A percentile compares a stretch with the other conserved stretches of the same genome.
Evolutionary conservation across 2,113 vertebrate genomes (phyloP).

Genomic region (Candoia aspera): DNA sequence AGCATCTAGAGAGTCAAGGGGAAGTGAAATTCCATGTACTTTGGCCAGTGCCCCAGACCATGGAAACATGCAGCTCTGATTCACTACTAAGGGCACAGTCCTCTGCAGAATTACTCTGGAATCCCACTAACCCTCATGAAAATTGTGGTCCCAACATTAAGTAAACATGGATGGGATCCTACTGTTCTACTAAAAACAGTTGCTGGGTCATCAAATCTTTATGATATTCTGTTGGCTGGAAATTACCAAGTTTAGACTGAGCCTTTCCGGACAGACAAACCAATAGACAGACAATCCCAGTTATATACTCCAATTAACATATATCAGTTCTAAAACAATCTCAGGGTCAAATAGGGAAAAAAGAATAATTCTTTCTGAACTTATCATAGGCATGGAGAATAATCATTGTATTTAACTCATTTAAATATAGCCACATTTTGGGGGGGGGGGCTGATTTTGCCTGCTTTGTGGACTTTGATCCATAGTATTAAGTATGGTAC

Average conservation of each 20-base stretch:
- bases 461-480: not conserved
- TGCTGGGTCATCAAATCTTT: constrained; percentile 35
- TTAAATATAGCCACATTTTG: not conserved
- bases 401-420: not conserved
- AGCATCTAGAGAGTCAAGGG: not conserved
- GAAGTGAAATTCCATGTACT: not conserved
- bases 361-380: constrained; percentile 20
- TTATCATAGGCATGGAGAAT: not conserved
- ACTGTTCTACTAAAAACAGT: not conserved
- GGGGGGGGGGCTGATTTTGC: not conserved
- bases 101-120: not conserved
- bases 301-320: constrained; percentile 33
- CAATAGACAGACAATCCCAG: constrained; percentile 40
- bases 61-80: not conserved
- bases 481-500: not conserved
- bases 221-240: constrained; percentile 12
- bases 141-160: not conserved
- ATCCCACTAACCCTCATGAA: not conserved
- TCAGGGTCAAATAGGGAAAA: constrained; percentile 43
- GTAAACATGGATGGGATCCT: not conserved
- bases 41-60: not conserved
- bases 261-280: constrained; percentile 40
- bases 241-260: constrained; percentile 45
- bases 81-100: not conserved
- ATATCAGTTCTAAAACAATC: constrained; percentile 56